phyloP scores from a whole-genome alignment of 2,113 vertebrate genomes.

The Macaca nemestrina region DNA sequence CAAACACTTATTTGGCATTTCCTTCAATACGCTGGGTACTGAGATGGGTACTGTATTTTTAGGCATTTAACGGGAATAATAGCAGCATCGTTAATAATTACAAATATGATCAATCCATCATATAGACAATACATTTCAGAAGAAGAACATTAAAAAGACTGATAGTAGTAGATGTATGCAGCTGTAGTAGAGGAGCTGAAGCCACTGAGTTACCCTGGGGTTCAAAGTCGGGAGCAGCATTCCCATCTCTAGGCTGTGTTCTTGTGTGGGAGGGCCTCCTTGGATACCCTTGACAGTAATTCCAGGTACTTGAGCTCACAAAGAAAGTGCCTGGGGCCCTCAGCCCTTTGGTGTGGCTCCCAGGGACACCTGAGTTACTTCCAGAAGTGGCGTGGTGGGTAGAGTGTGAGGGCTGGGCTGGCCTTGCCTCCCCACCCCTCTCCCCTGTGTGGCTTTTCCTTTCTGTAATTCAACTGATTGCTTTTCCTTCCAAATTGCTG shows the following conservation, averaged over 20 bases:
- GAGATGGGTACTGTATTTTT: constrained; percentile 15
- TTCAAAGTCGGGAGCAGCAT: neutral
- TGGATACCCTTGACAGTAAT: neutral
- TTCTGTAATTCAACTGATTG: constrained; percentile 58
- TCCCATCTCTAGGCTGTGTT: neutral
- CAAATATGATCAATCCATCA: neutral
- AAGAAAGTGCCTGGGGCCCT: neutral
- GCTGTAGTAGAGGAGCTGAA: neutral
- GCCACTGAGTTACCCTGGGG: neutral
- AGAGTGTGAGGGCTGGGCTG: neutral
- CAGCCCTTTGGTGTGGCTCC: neutral
- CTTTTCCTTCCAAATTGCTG: constrained; percentile 72
- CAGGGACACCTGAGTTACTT: neutral
- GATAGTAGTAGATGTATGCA: neutral
- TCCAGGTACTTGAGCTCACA: neutral
- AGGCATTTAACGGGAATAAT: neutral
- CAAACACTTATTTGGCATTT: neutral
- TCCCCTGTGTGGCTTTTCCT: neutral
- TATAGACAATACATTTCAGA: neutral
- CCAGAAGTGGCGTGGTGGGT: neutral
- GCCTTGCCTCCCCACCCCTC: neutral
- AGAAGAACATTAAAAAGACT: neutral
- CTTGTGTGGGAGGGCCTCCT: neutral
- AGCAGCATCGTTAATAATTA: neutral
- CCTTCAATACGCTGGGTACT: neutral